Conservation (phyloP, 1,140 invertebrate genomes). For the Diorhabda sublineata region DNA sequence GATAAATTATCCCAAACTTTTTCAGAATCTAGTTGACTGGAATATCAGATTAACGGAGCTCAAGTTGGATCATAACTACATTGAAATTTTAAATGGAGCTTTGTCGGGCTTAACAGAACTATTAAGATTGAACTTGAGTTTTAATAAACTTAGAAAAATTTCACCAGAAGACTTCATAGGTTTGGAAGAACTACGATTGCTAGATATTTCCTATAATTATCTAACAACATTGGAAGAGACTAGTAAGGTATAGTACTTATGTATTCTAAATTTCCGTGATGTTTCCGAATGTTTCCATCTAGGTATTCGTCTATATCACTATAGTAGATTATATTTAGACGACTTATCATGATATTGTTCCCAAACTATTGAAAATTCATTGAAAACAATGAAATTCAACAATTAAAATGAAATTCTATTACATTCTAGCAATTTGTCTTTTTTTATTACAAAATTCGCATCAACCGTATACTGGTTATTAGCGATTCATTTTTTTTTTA, state of each 20-base stretch:
- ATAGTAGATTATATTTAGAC: too few species aligned
- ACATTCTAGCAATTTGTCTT: too few species aligned
- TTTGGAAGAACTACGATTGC: conserved; percentile 61
- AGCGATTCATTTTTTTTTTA: too few species aligned
- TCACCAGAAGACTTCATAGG: conserved; percentile 70
- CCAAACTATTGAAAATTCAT: too few species aligned
- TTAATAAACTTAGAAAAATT: conserved; percentile 67
- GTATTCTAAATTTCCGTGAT: too few species aligned
- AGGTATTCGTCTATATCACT: too few species aligned
- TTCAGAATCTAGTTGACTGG: conserved; percentile 67
- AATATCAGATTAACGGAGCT: conserved; percentile 66
- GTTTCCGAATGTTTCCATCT: too few species aligned
- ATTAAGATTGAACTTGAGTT: conserved; percentile 65
- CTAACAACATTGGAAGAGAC: conserved; percentile 71
- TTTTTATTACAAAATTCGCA: too few species aligned
- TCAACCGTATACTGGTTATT: too few species aligned
- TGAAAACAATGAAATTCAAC: too few species aligned
- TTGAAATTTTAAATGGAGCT: conserved; percentile 66
- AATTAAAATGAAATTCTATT: too few species aligned
- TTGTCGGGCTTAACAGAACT: conserved; percentile 68
- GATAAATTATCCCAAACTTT: conserved; percentile 8
- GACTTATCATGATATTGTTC: too few species aligned
- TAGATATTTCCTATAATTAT: conserved; percentile 74
- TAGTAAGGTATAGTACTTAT: conserved; percentile 59
- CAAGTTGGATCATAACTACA: conserved; percentile 65